These are phyloP conservation scores for Hemistola chrysoprasaria DNA, from an alignment of 2,888 invertebrate genomes.

Conservation along the genomic window DNA sequence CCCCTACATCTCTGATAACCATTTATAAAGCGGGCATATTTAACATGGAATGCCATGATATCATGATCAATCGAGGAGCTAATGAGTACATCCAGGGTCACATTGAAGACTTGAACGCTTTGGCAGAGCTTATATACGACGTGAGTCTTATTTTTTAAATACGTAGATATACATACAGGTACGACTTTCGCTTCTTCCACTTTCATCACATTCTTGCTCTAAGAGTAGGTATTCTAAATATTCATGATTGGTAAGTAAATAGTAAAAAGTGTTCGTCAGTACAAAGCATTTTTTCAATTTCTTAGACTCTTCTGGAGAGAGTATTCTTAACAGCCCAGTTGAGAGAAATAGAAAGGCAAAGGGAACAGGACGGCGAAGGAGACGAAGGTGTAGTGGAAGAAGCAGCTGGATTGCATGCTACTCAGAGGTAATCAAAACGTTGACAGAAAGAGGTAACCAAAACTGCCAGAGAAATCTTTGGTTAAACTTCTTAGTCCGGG, in stretches of 20 bases:
- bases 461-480: too few species aligned
- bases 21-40: slow-evolving; percentile 59
- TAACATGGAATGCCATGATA: slow-evolving; percentile 60
- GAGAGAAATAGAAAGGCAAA: slow-evolving; percentile 34
- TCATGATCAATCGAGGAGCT: slow-evolving; percentile 52
- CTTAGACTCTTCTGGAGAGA: slow-evolving; percentile 47
- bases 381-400: slow-evolving; percentile 36
- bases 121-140: slow-evolving; percentile 53
- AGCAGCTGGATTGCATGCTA: slow-evolving; percentile 41
- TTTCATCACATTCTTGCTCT: too few species aligned
- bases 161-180: too few species aligned
- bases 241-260: too few species aligned
- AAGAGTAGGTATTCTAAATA: too few species aligned
- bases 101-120: slow-evolving; percentile 53
- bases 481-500: too few species aligned
- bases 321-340: slow-evolving; percentile 48
- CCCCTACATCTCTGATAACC: slow-evolving; percentile 63
- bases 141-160: slow-evolving; percentile 39
- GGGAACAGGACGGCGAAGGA: slow-evolving; percentile 33
- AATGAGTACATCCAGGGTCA: slow-evolving; percentile 59
- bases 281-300: too few species aligned
- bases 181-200: too few species aligned
- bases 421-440: slow-evolving; percentile 43
- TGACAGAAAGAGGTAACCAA: too few species aligned
- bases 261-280: too few species aligned